Evolutionary conservation across 2,888 invertebrate genomes (phyloP).

Genomic region (Tolmerus cingulatus): DNA sequence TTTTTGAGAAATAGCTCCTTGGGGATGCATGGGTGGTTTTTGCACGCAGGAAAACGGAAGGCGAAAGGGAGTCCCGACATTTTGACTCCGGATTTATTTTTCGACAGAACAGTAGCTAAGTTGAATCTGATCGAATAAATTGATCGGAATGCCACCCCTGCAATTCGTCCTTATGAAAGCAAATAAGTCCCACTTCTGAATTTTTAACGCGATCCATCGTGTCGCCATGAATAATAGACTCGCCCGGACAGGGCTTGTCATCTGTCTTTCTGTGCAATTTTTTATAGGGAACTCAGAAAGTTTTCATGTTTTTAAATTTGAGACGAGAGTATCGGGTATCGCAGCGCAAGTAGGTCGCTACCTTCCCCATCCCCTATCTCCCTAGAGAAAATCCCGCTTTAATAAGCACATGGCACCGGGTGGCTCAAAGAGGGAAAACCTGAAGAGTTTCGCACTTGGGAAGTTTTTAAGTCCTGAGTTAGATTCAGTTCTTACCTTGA

Average conservation of each 20-base stretch:
- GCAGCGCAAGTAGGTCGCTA: neutral
- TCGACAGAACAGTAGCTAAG: neutral
- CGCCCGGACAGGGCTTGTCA: neutral
- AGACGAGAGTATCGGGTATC: neutral
- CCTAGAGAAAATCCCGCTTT: neutral
- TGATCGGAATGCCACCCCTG: neutral
- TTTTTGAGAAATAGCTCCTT: conserved; percentile 48
- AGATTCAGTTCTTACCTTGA: neutral
- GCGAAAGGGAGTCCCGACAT: neutral
- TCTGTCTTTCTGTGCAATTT: neutral
- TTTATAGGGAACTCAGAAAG: conserved; percentile 9
- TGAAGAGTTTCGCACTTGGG: neutral
- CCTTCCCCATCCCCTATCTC: neutral
- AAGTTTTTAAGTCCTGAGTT: neutral
- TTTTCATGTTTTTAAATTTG: conserved; percentile 1
- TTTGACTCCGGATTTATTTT: conserved; percentile 34
- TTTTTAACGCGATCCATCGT: conserved; percentile 32
- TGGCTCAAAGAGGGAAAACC: neutral
- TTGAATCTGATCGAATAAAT: conserved; percentile 31
- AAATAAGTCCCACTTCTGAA: conserved; percentile 20
- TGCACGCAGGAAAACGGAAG: neutral
- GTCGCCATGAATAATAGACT: conserved; percentile 28
- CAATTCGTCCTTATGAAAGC: conserved; percentile 2
- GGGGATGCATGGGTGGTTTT: neutral
- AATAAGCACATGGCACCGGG: neutral